Conservation (phyloP, 2,888 invertebrate species). For the Tridacna crocea region DNA sequence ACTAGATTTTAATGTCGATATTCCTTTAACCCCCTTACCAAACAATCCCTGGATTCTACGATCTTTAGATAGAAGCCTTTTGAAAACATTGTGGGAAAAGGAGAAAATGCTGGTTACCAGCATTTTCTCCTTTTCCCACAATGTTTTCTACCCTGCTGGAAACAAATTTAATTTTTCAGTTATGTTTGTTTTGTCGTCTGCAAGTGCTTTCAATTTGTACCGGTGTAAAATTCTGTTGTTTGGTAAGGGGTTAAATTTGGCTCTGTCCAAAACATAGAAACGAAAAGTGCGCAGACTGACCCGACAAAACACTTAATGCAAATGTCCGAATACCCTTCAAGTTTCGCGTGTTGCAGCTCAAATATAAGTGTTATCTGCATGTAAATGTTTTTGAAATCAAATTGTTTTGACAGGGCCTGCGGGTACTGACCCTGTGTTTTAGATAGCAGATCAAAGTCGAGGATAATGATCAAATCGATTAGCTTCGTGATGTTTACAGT, state of each 20-base stretch:
- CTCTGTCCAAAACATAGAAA: no score
- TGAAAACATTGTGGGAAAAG: neutral
- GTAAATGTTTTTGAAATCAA: no score
- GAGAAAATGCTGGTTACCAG: neutral
- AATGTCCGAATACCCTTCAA: no score
- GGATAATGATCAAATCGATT: no score
- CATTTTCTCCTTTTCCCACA: neutral
- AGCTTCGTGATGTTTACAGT: no score
- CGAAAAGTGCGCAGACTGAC: no score
- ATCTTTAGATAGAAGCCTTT: neutral
- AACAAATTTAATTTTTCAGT: neutral
- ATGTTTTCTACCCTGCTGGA: neutral
- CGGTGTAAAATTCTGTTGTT: neutral
- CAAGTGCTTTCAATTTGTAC: neutral
- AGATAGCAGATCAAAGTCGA: no score
- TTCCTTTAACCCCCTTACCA: neutral
- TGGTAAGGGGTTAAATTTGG: neutral
- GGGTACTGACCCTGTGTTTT: no score
- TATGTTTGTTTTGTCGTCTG: neutral
- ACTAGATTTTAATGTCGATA: neutral
- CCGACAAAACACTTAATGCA: no score
- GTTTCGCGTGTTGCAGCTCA: no score
- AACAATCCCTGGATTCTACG: neutral
- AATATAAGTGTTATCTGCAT: no score
- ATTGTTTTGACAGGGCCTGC: no score